Percentiles rank a stretch among this genome's conserved stretches.
Conservation (phyloP, 2,113 vertebrate species). For the Panthera leo region DNA sequence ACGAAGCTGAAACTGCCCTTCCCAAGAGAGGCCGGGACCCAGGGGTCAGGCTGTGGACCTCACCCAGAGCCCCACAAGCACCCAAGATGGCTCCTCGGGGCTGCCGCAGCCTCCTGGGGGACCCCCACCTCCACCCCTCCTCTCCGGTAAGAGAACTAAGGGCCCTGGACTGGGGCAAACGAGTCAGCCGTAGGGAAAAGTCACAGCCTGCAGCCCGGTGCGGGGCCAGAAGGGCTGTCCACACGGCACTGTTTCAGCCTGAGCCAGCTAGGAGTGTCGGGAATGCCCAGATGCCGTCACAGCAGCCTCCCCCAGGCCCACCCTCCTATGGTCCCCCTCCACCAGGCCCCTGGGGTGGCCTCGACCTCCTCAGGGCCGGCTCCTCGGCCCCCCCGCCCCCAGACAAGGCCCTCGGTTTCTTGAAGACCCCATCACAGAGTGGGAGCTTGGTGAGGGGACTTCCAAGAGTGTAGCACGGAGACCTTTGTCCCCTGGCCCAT, state of each 20-base stretch:
- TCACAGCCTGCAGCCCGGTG: rapidly evolving
- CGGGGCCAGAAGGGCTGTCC: background rate
- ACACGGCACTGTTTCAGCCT: rapidly evolving
- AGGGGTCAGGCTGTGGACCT: background rate
- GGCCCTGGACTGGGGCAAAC: rapidly evolving
- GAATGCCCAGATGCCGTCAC: rapidly evolving
- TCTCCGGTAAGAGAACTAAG: background rate
- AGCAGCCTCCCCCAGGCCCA: background rate
- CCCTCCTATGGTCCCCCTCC: background rate
- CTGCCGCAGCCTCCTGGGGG: background rate
- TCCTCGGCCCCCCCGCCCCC: background rate
- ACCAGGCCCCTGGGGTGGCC: background rate
- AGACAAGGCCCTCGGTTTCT: background rate
- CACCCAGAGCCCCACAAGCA: background rate
- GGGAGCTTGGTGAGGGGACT: background rate
- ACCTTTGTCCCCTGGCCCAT: background rate
- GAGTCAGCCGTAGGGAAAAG: background rate
- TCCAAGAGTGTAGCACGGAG: rapidly evolving
- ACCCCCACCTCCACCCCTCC: background rate
- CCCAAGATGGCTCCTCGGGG: rapidly evolving
- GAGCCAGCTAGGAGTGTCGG: rapidly evolving
- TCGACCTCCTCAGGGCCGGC: background rate
- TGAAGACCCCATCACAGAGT: background rate
- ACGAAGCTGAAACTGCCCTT: rapidly evolving
- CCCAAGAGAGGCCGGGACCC: background rate